phyloP scores from a whole-genome alignment of 2,797 vertebrate genomes.

The Channa striata region DNA sequence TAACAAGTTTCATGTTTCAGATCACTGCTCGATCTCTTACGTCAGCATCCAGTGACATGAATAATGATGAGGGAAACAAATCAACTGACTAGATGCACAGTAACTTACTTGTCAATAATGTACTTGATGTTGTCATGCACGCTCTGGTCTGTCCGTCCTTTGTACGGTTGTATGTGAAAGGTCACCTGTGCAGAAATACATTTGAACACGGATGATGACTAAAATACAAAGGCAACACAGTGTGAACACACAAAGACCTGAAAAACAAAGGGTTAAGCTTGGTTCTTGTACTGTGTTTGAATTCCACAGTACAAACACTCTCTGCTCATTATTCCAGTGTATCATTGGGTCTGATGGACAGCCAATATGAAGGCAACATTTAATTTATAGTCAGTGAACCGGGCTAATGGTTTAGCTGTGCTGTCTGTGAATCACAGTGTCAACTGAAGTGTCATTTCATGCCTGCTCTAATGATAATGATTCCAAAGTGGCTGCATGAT shows the following conservation, averaged over 20 bases:
- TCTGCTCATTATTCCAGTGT: constrained; percentile 12
- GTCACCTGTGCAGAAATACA: constrained; percentile 69
- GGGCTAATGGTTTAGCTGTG: not conserved
- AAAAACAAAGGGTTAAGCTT: constrained; percentile 25
- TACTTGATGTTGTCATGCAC: constrained; percentile 92
- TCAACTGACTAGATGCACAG: not conserved
- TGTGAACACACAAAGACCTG: constrained; percentile 18
- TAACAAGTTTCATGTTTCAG: constrained; percentile 41
- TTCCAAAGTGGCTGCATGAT: not conserved
- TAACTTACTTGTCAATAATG: constrained; percentile 90
- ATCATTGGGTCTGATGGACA: constrained; percentile 15
- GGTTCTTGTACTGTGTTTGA: not conserved
- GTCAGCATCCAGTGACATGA: constrained; percentile 21
- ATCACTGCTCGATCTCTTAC: constrained; percentile 25
- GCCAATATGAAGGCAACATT: not conserved
- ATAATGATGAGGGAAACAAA: constrained; percentile 18
- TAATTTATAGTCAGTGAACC: constrained; percentile 14
- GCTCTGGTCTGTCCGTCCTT: constrained; percentile 86
- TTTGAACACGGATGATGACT: not conserved
- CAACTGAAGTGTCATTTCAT: not conserved
- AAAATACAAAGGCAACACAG: not conserved
- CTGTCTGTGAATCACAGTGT: constrained; percentile 14
- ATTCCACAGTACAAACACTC: not conserved
- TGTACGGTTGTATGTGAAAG: constrained; percentile 81
- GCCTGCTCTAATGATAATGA: not conserved